Base-by-base conservation (phyloP, 1,140 invertebrate species). In the Phthorimaea operculella region DNA sequence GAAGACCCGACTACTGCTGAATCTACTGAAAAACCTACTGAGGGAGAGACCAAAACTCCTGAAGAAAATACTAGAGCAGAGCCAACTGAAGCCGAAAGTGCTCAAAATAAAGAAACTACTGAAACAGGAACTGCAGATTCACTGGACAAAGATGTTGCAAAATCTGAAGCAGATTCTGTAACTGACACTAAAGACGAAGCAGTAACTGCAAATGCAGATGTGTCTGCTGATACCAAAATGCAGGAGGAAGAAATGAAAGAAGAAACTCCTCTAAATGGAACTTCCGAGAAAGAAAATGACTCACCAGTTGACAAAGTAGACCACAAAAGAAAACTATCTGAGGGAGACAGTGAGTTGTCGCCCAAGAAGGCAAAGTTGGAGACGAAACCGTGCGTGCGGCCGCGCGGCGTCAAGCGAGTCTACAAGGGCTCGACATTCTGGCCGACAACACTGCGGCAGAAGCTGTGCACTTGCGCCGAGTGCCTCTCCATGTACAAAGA, bases 401-500 rank as follows among this genome's bases (percentile, higher is more conserved):
- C 78, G 12, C 68, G 69, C 60, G 59, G 55, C 44, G 57, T 69
- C 8, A 70, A 68, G 42, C 76, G 52, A 57, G 51, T 64, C 1
- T 66, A 62, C 47, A 73, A 72, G 59, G 83, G 80, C 33, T 85
- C 88, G 10, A 87, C 87, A 60, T 95, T 94, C 73, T 94, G 92
- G 91, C 76, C 85, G 10, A 87, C 89, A 50, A 89, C 89, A 17
- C 96, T 94, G 91, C 87, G 95, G 55, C 86, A 89, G 36, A 88
- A 90, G 51, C 83, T 96, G 0, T 96, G 95, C 70, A 88, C 83
- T 17, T 94, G 92, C 64, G 73, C 81, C 45, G 76, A 87, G 47
- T 93, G 92, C 66, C 77, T 91, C 64, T 69, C 88, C 56, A 85
- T 92, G 69, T 96, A 96, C 68, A 88, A 89, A 67, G 85, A 88